Base-by-base conservation (phyloP, 1,140 invertebrate genomes). In the Lordiphosa stackelbergi region DNA sequence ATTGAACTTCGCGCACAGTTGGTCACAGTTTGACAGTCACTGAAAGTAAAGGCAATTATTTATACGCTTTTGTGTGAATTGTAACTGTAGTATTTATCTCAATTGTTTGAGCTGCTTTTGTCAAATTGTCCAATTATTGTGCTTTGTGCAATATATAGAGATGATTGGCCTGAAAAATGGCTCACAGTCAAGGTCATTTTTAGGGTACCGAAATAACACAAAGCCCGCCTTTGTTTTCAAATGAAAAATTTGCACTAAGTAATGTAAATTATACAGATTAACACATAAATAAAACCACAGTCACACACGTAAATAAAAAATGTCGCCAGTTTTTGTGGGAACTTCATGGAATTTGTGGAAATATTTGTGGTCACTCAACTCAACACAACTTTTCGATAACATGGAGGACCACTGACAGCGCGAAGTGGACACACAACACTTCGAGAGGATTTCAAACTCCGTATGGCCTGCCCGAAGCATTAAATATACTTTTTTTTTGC, bases 161-260 rank as follows among this genome's bases (percentile, higher is more conserved):
- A 43, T 61, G 22, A 51, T 36, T 38, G 31, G 24, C 37, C 48
- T n/a, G 46, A 52, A 40, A 37, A 47, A 57, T 46, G 52, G 6
- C 47, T 35, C 24, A 31, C 31, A 81, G 77, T 83, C 77, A 81
- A 75, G 75, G 75, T 81, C 68, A 37, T 19, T 55, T 60, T 11
- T 19, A 55, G 70, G 53, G 53, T 42, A 36, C 2, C 9, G 13
- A 8, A n/a, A 41, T 16, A 8, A 16, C 16, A 45, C 7, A 49
- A 49, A 35, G 46, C 46, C 34, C n/a, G 11, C 7, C 46, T 48
- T 48, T 48, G 46, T 34, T 28, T 34, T 36, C 34, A 8, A 48
- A 4, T 4, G 19, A 10, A 48, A 48, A 35, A 28, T 31, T 9
- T 19, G 7, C 28, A 31, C 28, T 31, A 8, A 31, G 28, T 31